phyloP scores from a whole-genome alignment of 1,140 invertebrate species.

The Pseudomyrmex sp. region DNA sequence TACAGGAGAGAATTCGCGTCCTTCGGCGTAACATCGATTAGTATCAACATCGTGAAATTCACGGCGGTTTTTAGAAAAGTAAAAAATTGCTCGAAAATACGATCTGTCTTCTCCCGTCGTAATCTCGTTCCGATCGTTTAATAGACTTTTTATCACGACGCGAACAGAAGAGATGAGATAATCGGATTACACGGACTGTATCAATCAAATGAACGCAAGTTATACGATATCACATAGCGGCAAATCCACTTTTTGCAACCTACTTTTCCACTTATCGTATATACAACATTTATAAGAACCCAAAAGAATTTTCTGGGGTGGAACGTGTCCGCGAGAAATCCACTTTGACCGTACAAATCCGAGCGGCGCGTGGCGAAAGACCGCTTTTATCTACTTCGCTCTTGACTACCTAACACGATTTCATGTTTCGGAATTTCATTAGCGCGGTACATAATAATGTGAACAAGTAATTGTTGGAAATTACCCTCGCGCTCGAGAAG shows the following conservation, averaged over 20 bases:
- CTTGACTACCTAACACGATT: conserved; percentile 42
- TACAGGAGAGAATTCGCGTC: not conserved
- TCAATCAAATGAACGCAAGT: conserved; percentile 42
- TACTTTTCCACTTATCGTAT: not conserved
- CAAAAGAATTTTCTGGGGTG: conserved; percentile 21
- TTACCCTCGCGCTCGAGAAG: conserved; percentile 12
- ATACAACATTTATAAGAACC: conserved; percentile 27
- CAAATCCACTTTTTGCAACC: conserved; percentile 7
- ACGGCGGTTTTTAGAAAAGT: not conserved
- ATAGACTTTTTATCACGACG: conserved; percentile 19
- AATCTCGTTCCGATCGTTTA: conserved; percentile 18
- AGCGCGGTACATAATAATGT: conserved; percentile 11
- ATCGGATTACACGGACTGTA: conserved; percentile 32
- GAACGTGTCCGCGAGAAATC: conserved; percentile 49
- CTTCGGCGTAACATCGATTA: not conserved
- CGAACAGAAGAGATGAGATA: conserved; percentile 7
- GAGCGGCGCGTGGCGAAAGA: conserved; percentile 40
- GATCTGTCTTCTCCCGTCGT: not conserved
- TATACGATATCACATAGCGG: conserved; percentile 16
- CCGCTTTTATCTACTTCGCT: conserved; percentile 45
- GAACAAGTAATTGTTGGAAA: conserved; percentile 31
- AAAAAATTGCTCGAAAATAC: not conserved
- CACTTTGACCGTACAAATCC: conserved; percentile 61
- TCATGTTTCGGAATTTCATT: conserved; percentile 47
- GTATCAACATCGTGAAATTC: not conserved